Conservation (phyloP, 2,888 invertebrate species). For the Helobdella robusta region DNA sequence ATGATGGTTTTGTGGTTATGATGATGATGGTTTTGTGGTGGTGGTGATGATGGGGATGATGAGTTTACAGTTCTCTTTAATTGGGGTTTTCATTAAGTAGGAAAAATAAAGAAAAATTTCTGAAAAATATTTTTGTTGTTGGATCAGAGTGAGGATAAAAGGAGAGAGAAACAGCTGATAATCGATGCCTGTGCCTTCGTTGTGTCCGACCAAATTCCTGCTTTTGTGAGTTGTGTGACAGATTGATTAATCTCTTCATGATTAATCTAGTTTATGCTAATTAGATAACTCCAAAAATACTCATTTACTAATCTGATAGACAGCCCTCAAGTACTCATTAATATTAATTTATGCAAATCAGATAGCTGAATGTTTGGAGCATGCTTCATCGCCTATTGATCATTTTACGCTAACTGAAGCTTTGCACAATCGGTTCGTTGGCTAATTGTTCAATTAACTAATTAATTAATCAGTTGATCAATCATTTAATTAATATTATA, state of each 20-base stretch:
- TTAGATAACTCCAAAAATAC: too few relatives aligned
- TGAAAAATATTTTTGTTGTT: not conserved
- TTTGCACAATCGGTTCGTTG: conserved; percentile 64
- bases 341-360: conserved; percentile 42
- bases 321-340: not conserved
- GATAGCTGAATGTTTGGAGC: conserved; percentile 72
- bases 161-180: conserved; percentile 77
- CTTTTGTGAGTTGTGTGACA: conserved; percentile 70
- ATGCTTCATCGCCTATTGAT: conserved; percentile 87
- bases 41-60: not conserved
- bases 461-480: too few relatives aligned
- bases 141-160: conserved; percentile 54
- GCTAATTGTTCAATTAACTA: too few relatives aligned
- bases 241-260: not conserved
- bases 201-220: conserved; percentile 83
- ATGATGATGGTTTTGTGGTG: not conserved
- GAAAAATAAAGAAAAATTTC: not conserved
- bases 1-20: not conserved
- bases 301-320: not conserved
- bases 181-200: conserved; percentile 92
- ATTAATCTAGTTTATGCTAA: not conserved
- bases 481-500: too few relatives aligned
- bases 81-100: not conserved
- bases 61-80: not conserved
- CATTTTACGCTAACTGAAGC: conserved; percentile 83